Percentiles rank a stretch among this genome's conserved stretches.
These are phyloP conservation scores for Notiomystis cincta DNA, from an alignment of 2,113 vertebrate genomes.

Conservation along the genomic window DNA sequence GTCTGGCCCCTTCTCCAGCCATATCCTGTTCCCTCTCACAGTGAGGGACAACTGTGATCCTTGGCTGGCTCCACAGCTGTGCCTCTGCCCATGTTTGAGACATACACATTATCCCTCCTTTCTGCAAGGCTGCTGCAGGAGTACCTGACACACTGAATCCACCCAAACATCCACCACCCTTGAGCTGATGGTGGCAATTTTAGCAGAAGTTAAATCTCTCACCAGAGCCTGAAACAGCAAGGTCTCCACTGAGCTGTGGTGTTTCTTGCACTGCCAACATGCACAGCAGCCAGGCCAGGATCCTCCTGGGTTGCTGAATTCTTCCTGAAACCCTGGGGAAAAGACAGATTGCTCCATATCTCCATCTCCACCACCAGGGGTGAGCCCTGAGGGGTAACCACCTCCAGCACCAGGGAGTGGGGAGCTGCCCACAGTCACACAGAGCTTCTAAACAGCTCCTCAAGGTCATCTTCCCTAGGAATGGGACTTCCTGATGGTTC, in stretches of 20 bases:
- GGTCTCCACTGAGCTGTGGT: not conserved
- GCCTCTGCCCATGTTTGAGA: not conserved
- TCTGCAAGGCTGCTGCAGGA: not conserved
- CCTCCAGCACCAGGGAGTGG: accelerated
- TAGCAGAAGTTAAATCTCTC: not conserved
- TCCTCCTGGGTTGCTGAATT: not conserved
- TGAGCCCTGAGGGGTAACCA: not conserved
- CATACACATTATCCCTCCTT: not conserved
- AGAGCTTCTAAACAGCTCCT: not conserved
- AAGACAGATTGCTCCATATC: not conserved
- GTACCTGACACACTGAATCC: not conserved
- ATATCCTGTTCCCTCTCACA: not conserved
- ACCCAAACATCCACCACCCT: not conserved
- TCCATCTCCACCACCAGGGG: not conserved
- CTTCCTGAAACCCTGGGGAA: not conserved
- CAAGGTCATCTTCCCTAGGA: not conserved
- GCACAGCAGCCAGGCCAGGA: not conserved
- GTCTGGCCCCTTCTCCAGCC: not conserved
- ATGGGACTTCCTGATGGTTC: not conserved
- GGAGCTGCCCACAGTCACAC: not conserved
- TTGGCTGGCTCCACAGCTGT: not conserved
- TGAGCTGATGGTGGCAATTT: not conserved
- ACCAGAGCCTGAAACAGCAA: not conserved
- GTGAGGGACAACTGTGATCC: too few relatives aligned
- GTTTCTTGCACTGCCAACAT: not conserved